Evolutionary conservation across 2,888 invertebrate species (phyloP), one percentile per base, ranked within the genome.

Genomic region (Melanargia galathea): DNA sequence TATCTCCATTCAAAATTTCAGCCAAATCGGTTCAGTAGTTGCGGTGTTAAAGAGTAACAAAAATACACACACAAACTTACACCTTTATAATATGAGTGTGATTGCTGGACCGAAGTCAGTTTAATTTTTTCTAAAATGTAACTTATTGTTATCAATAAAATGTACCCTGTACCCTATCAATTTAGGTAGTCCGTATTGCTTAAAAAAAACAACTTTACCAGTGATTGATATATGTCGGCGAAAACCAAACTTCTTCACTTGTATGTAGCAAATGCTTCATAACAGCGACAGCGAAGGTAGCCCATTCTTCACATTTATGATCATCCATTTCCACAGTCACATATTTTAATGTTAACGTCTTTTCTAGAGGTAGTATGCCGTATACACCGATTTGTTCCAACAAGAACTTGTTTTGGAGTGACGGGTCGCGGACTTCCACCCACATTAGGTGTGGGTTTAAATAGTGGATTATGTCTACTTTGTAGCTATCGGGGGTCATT

Each of bases 381-480:
- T 81, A 85, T 20, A 89, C 65, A n/a, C 89, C 89, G 16, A 88
- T 75, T 76, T 89, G 88, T 65, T 88, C 84, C 13, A 86, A 81
- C 1, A 69, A 56, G 65, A 75, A 71, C 6, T 67, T 66, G 16
- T 71, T 65, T 0, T 26, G 60, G 1, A 64, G 26, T 18, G 56
- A 26, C 45, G 48, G 11, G 43, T 70, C 69, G 8, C 45, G 59
- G 0, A 74, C 78, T 73, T 84, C 80, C 1, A 79, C 77, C 86
- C 87, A 89, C 65, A 89, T 82, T 33, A 88, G 72, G 75, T 88
- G 81, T 0, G 89, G 89, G 73, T 86, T 83, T 8, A 81, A 40
- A 35, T 70, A 79, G 61, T 84, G 75, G 2, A 88, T 70, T 0
- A 89, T 72, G 10, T 86, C 76, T 16, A 89, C 77, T 72, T 76